Evolutionary conservation across 1,140 invertebrate genomes (phyloP), one percentile per base, ranked within the genome.

Genomic region (Ruditapes philippinarum): DNA sequence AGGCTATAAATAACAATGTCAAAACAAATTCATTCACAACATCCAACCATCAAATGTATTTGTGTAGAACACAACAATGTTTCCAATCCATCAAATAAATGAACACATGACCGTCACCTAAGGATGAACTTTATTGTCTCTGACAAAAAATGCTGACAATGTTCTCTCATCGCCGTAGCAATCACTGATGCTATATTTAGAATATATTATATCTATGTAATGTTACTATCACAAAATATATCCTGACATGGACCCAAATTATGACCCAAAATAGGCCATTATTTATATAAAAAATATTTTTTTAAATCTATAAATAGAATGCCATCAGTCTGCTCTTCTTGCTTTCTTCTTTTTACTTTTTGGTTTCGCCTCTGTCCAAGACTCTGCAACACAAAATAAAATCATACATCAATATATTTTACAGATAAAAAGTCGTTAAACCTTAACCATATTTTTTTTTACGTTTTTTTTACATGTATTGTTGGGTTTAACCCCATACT

Each of bases 321-420:
- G 49, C 49, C 17, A 88, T 79, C 76, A 94, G 82, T 94, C 94
- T 65, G 94, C 94, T 85, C 93, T 73, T 65, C 94, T 90, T 12
- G 94, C 89, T 87, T 92, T 94, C 89, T 94, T 94, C 91, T 94
- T 94, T 78, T 93, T 94, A 73, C 91, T 94, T 80, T 94, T 94
- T 54, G 94, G 94, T 81, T 93, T 92, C 38, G 93, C 94, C 87
- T 94, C 94, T 78, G 82, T 82, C 94, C 94, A 94, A 19, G 92
- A 92, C 45, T 93, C 93, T 94, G 89, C 40, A 89, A 45, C 14
- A 45, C 14, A 45, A 45, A 45, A 7, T 7, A 45, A 45, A 7
- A 45, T 45, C 14, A 45, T 45, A 45, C 5, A 45, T 45, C 14
- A 45, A n/a, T n/a, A n/a, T n/a, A n/a, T n/a, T n/a, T n/a, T n/a